These are phyloP conservation scores for Nematopogon swammerdamellus DNA, from an alignment of 2,888 invertebrate genomes.

Conservation along the genomic window DNA sequence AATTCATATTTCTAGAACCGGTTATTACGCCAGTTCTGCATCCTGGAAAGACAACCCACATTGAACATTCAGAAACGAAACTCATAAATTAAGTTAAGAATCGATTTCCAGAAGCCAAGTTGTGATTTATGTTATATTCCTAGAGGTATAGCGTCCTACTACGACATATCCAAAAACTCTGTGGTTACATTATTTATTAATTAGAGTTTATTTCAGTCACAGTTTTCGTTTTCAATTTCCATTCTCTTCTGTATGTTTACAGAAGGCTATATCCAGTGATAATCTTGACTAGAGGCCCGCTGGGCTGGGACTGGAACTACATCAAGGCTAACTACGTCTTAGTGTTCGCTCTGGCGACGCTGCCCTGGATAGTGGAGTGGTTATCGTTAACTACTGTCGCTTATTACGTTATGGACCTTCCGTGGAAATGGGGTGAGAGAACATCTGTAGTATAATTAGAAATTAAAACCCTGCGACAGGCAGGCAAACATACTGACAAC, in stretches of 20 bases:
- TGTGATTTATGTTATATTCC: too few relatives aligned
- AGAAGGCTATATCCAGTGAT: conserved; percentile 48
- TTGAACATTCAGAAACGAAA: too few relatives aligned
- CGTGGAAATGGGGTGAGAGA: conserved; percentile 50
- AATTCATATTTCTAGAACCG: too few relatives aligned
- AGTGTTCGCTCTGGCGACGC: conserved; percentile 47
- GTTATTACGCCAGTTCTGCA: too few relatives aligned
- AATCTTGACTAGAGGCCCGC: conserved; percentile 46
- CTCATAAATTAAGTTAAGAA: too few relatives aligned
- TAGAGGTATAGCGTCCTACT: too few relatives aligned
- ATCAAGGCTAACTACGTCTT: conserved; percentile 43
- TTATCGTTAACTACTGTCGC: conserved; percentile 38
- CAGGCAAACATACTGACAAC: too few relatives aligned
- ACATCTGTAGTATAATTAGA: not conserved
- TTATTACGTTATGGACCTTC: conserved; percentile 39
- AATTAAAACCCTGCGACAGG: not conserved
- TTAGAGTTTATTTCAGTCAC: too few relatives aligned
- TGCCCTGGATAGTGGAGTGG: conserved; percentile 48
- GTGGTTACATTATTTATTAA: too few relatives aligned
- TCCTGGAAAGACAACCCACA: too few relatives aligned
- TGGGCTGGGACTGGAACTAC: conserved; percentile 49
- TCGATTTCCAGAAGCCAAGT: too few relatives aligned
- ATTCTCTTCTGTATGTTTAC: conserved; percentile 17
- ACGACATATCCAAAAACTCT: too few relatives aligned
- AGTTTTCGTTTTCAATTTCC: not conserved